These are phyloP conservation scores for Caenorhabditis becei DNA, from an alignment of 2,888 invertebrate species.

Conservation along the genomic window DNA sequence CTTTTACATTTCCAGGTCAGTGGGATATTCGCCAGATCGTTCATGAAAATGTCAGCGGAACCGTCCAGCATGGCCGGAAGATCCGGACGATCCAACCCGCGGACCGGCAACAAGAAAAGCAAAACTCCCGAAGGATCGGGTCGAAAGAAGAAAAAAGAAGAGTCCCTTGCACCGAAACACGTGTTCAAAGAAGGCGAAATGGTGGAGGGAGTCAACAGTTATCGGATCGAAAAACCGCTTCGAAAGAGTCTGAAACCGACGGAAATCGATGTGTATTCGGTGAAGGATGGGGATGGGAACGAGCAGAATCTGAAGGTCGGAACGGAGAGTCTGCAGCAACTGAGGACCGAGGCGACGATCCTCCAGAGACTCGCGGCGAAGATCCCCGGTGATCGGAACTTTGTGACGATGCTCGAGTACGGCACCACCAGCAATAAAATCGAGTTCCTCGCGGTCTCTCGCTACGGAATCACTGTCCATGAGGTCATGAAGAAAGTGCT, in stretches of 20 bases:
- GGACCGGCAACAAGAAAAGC: background rate
- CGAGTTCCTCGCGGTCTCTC: conserved; percentile 40
- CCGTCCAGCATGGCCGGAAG: background rate
- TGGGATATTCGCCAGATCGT: background rate
- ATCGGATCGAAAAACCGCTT: background rate
- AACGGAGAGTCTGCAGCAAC: background rate
- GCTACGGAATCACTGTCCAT: conserved; percentile 26
- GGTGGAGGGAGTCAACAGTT: background rate
- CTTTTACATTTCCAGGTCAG: no score
- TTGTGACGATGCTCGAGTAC: conserved; percentile 39
- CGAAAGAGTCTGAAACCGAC: background rate
- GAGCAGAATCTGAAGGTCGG: background rate
- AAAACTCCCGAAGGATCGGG: background rate
- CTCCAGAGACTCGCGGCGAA: conserved; percentile 26
- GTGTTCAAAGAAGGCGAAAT: background rate
- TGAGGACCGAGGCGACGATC: conserved; percentile 12
- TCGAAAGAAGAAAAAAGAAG: background rate
- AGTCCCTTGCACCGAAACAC: background rate
- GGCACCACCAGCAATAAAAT: conserved; percentile 20
- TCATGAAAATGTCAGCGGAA: background rate
- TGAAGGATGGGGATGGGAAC: background rate
- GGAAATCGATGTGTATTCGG: background rate
- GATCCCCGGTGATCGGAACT: conserved; percentile 29
- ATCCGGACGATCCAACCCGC: background rate
- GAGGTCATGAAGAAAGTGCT: conserved; percentile 38